These are phyloP conservation scores for Phasianus colchicus DNA, from an alignment of 2,113 vertebrate species.

Conservation along the genomic window DNA sequence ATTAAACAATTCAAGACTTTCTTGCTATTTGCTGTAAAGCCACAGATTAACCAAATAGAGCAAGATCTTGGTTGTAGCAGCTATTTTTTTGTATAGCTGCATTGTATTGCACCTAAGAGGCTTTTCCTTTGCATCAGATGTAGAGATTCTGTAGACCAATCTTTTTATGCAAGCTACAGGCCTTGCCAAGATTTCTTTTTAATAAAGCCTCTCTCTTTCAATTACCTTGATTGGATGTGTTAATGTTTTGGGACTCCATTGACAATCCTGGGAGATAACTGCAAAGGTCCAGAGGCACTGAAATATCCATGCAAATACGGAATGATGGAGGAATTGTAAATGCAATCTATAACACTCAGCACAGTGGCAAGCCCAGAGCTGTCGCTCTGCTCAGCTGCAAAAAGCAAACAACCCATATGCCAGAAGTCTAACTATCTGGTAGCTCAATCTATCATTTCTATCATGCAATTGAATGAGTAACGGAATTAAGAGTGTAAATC, in stretches of 20 bases:
- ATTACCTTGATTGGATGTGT: constrained; percentile 66
- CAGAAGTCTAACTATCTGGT: constrained; percentile 67
- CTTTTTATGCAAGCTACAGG: constrained; percentile 30
- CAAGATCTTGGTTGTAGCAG: background rate
- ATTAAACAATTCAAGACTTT: background rate
- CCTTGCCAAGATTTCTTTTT: constrained; percentile 26
- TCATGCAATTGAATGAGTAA: constrained; percentile 20
- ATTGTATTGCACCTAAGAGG: background rate
- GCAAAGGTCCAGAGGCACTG: constrained; percentile 71
- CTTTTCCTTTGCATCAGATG: constrained; percentile 10
- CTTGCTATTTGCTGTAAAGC: background rate
- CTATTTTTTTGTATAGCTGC: constrained; percentile 2
- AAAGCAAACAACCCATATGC: constrained; percentile 72
- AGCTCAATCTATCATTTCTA: constrained; percentile 47
- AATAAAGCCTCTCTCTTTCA: constrained; percentile 65
- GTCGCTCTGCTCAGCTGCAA: constrained; percentile 66
- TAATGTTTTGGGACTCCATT: constrained; percentile 62
- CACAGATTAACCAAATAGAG: constrained; percentile 19
- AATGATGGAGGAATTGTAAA: constrained; percentile 70
- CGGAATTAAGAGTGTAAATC: constrained; percentile 22
- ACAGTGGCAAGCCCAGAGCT: constrained; percentile 68
- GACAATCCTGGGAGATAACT: constrained; percentile 64
- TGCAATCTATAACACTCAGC: constrained; percentile 60
- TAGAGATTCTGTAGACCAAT: constrained; percentile 12
- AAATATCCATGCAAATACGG: constrained; percentile 69